These are phyloP conservation scores for Cenopis cana DNA, from an alignment of 2,888 invertebrate species.

Conservation along the genomic window DNA sequence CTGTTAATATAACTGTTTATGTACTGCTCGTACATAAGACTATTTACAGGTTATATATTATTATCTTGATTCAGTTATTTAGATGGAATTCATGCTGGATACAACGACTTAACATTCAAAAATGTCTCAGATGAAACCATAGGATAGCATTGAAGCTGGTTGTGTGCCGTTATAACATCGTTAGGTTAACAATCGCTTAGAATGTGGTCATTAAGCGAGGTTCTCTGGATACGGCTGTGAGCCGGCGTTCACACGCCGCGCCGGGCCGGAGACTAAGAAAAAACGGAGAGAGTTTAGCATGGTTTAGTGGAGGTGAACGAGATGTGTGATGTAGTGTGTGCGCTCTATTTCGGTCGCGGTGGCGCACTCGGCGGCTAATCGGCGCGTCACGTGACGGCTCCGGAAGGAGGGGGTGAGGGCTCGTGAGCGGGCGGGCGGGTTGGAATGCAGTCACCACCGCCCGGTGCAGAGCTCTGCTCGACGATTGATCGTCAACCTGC, in stretches of 20 bases:
- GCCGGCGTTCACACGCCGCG: slow-evolving; percentile 50
- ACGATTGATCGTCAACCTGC: slow-evolving; percentile 73
- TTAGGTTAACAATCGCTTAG: slow-evolving; percentile 44
- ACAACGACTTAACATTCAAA: not conserved
- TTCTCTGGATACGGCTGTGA: slow-evolving; percentile 41
- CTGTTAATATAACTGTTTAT: slow-evolving; percentile 20
- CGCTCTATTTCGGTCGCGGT: slow-evolving; percentile 83
- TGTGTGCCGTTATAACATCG: slow-evolving; percentile 35
- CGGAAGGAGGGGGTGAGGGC: slow-evolving; percentile 79
- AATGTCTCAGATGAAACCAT: slow-evolving; percentile 18
- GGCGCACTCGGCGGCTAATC: slow-evolving; percentile 82
- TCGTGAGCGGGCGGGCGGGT: slow-evolving; percentile 62
- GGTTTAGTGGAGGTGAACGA: slow-evolving; percentile 70
- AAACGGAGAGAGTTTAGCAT: slow-evolving; percentile 69
- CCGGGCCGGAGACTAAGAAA: slow-evolving; percentile 57
- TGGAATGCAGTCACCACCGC: slow-evolving; percentile 83
- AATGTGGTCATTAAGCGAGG: slow-evolving; percentile 42
- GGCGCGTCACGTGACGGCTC: slow-evolving; percentile 82
- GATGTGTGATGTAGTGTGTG: slow-evolving; percentile 70
- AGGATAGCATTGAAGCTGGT: slow-evolving; percentile 25
- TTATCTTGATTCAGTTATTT: slow-evolving; percentile 15
- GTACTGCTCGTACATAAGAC: slow-evolving; percentile 17
- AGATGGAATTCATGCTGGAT: not conserved
- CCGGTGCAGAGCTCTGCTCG: slow-evolving; percentile 60
- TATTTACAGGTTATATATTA: not conserved